phyloP scores from a whole-genome alignment of 2,797 vertebrate genomes.

The Pseudomugil gertrudae region DNA sequence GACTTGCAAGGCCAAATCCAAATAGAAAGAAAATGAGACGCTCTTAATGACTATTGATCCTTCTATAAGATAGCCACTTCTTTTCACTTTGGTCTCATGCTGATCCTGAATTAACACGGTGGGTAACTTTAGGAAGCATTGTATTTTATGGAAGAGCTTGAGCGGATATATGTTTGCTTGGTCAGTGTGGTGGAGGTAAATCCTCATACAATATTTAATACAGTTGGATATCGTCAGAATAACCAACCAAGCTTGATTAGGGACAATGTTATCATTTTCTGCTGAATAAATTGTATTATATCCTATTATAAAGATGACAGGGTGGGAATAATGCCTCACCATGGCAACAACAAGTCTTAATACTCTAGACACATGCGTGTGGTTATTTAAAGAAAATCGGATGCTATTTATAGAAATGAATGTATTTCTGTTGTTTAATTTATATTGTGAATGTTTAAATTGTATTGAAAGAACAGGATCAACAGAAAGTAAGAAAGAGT shows the following conservation, averaged over 20 bases:
- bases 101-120: slow-evolving; percentile 60
- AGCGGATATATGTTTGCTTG: background rate
- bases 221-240: background rate
- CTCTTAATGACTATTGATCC: slow-evolving; percentile 79
- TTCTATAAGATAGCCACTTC: slow-evolving; percentile 66
- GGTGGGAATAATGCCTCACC: slow-evolving; percentile 41
- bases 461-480: background rate
- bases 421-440: slow-evolving; percentile 1
- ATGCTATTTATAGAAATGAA: slow-evolving; percentile 18
- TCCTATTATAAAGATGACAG: slow-evolving; percentile 34
- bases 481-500: slow-evolving; percentile 10
- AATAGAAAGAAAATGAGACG: slow-evolving; percentile 76
- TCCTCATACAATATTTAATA: background rate
- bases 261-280: slow-evolving; percentile 17
- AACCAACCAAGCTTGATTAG: background rate
- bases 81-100: slow-evolving; percentile 49
- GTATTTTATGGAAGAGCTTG: slow-evolving; percentile 28
- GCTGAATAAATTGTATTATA: slow-evolving; percentile 34
- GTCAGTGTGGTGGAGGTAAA: background rate
- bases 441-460: background rate
- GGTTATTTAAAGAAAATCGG: slow-evolving; percentile 57
- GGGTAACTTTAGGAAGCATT: slow-evolving; percentile 43
- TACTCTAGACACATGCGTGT: slow-evolving; percentile 21
- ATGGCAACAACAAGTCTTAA: slow-evolving; percentile 62
- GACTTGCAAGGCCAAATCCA: slow-evolving; percentile 66